Percentiles rank a stretch among this genome's conserved stretches.
Conservation (phyloP, 2,113 vertebrate genomes). For the Eublepharis macularius region DNA sequence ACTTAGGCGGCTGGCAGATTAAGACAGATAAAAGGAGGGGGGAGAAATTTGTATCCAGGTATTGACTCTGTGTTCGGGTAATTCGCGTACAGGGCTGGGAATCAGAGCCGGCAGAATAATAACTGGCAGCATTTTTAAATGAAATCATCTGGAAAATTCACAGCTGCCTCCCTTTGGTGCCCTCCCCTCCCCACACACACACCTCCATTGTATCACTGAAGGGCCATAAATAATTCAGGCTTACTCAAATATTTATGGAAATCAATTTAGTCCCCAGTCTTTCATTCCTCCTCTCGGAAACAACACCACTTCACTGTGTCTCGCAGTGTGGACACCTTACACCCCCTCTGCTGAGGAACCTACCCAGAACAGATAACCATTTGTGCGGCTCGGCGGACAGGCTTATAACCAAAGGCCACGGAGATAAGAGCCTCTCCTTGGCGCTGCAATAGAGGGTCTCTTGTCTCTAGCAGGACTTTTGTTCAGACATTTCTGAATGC, state of each 20-base stretch:
- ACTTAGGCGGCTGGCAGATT: conserved; percentile 42
- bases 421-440: background rate
- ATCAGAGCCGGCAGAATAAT: conserved; percentile 57
- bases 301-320: conserved; percentile 47
- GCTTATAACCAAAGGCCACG: background rate
- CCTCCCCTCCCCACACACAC: conserved; percentile 9
- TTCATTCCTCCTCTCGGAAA: conserved; percentile 58
- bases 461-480: background rate
- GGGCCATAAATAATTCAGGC: conserved; percentile 73
- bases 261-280: conserved; percentile 67
- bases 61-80: conserved; percentile 48
- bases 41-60: conserved; percentile 31
- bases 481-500: background rate
- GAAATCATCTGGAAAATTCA: conserved; percentile 70
- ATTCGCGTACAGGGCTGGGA: conserved; percentile 23
- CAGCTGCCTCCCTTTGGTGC: conserved; percentile 27
- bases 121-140: conserved; percentile 58
- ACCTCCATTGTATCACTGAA: conserved; percentile 58
- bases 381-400: background rate
- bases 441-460: background rate
- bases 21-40: conserved; percentile 43
- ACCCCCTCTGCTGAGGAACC: background rate
- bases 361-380: background rate
- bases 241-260: conserved; percentile 75
- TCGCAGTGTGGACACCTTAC: conserved; percentile 21